phyloP scores from a whole-genome alignment of 2,113 vertebrate species.

The Aegithalos caudatus region DNA sequence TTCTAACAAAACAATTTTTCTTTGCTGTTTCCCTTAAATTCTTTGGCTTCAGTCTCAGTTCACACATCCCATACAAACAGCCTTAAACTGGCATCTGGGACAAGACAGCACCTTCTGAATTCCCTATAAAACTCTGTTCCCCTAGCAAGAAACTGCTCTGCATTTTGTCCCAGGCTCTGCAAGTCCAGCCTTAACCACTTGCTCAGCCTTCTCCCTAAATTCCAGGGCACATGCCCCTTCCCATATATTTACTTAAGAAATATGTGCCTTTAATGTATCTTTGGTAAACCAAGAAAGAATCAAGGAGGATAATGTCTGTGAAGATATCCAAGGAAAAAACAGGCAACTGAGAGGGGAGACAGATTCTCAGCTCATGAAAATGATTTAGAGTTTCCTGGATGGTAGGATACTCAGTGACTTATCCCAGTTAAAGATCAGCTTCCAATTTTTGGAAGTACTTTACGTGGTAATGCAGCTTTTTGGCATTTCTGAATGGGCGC shows the following conservation, averaged over 20 bases:
- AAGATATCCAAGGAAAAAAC: neutral
- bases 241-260: neutral
- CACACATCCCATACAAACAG: neutral
- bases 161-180: neutral
- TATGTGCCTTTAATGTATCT: neutral
- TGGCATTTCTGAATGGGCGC: neutral
- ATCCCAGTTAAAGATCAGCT: neutral
- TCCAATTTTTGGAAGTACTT: neutral
- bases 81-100: neutral
- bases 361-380: neutral
- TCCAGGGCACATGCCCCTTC: neutral
- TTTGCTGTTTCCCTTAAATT: neutral
- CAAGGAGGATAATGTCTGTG: neutral
- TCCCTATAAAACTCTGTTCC: neutral
- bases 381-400: neutral
- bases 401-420: neutral
- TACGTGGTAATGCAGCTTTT: neutral
- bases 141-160: neutral
- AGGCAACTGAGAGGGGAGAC: neutral
- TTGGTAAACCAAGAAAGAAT: neutral
- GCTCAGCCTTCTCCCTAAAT: neutral
- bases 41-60: neutral
- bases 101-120: neutral
- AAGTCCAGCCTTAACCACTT: neutral
- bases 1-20: neutral